phyloP scores from a whole-genome alignment of 2,797 vertebrate species.

The Ataeniobius toweri region DNA sequence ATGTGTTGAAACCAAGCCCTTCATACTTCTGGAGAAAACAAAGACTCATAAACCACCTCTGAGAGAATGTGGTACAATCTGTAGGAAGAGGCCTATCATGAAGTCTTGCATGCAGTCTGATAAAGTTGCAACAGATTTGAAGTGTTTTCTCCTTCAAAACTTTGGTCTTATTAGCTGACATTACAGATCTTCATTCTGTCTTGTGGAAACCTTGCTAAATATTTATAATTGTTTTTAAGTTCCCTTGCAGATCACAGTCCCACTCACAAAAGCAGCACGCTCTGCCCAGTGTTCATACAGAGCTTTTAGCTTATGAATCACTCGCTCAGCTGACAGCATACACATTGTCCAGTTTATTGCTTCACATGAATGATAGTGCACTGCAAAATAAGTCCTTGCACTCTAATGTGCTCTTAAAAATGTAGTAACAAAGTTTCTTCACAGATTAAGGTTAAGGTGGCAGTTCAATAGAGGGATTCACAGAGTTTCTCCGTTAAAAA shows the following conservation, averaged over 20 bases:
- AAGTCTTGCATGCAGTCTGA: conserved; percentile 22
- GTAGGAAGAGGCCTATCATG: conserved; percentile 65
- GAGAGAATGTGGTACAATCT: conserved; percentile 38
- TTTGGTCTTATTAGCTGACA: too few relatives aligned
- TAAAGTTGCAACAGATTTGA: conserved; percentile 13
- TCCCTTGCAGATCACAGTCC: conserved; percentile 3
- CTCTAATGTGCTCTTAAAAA: too few relatives aligned
- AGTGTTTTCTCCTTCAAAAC: conserved; percentile 28
- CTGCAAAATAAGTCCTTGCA: neutral
- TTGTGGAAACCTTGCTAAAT: conserved; percentile 1
- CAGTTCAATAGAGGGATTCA: too few relatives aligned
- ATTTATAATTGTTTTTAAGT: conserved; percentile 5
- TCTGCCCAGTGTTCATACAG: neutral
- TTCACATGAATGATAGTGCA: neutral
- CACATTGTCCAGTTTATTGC: conserved; percentile 17
- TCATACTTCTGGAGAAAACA: conserved; percentile 21
- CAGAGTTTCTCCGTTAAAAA: too few relatives aligned
- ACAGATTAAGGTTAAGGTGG: too few relatives aligned
- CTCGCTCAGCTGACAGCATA: conserved; percentile 7
- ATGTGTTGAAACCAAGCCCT: conserved; percentile 18
- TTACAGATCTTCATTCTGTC: neutral
- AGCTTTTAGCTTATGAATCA: conserved; percentile 13
- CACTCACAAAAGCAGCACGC: conserved; percentile 5
- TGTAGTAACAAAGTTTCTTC: too few relatives aligned
- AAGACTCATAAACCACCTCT: conserved; percentile 50